Percentiles rank a stretch among this genome's conserved stretches.
Evolutionary conservation across 2,113 vertebrate genomes (phyloP).

Genomic region (Cardinalis cardinalis): DNA sequence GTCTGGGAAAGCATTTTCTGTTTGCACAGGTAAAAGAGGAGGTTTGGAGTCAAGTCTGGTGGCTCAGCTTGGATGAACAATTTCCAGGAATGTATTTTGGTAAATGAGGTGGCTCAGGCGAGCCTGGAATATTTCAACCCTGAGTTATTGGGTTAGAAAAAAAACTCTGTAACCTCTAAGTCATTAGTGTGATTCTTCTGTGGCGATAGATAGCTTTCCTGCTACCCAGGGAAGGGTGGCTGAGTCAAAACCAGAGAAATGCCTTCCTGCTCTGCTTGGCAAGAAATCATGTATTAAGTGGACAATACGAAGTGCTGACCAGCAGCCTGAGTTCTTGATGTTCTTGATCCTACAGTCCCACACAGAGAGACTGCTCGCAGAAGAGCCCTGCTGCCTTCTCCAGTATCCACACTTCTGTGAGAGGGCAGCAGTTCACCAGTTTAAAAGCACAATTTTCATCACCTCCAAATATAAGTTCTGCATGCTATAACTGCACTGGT

Average conservation of each 20-base stretch:
- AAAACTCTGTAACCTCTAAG: background rate
- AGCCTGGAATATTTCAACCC: background rate
- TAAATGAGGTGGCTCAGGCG: background rate
- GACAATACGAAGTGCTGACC: background rate
- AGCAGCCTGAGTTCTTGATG: background rate
- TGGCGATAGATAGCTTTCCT: background rate
- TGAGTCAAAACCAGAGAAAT: background rate
- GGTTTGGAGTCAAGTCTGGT: background rate
- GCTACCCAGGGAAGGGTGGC: background rate
- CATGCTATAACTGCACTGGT: background rate
- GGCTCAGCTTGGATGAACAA: background rate
- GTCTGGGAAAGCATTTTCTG: background rate
- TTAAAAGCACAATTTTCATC: background rate
- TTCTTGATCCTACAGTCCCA: background rate
- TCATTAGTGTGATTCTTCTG: background rate
- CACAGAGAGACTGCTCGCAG: background rate
- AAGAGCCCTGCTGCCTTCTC: background rate
- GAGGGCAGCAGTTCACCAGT: fast-evolving
- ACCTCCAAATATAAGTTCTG: background rate
- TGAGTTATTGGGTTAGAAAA: background rate
- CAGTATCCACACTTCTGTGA: background rate
- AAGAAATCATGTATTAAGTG: background rate
- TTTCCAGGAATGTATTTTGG: background rate
- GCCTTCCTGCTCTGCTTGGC: background rate
- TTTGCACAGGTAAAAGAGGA: background rate